Evolutionary conservation across 2,888 invertebrate genomes (phyloP).

Genomic region (Cephonodes hylas): DNA sequence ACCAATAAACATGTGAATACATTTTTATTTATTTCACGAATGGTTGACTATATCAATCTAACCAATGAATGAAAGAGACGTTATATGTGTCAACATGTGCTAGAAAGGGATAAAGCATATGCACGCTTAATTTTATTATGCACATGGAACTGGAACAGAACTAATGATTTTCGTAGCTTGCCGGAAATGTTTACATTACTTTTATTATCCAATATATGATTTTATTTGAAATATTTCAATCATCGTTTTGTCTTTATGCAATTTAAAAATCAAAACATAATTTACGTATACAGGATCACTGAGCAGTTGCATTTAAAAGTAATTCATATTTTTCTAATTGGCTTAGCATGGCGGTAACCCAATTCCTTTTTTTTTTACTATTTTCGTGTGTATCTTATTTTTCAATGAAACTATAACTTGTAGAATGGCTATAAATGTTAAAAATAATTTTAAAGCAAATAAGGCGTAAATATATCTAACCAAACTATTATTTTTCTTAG

Average conservation of each 20-base stretch:
- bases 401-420: not conserved
- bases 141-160: constrained; percentile 27
- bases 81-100: not conserved
- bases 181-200: constrained; percentile 6
- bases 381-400: not conserved
- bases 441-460: not conserved
- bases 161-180: constrained; percentile 33
- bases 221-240: not conserved
- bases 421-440: not conserved
- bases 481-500: constrained; percentile 17
- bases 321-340: not conserved
- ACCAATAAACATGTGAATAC: too few relatives aligned
- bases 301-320: not conserved
- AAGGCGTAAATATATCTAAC: not conserved
- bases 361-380: not conserved
- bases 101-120: not conserved
- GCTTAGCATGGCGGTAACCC: not conserved
- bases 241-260: not conserved
- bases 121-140: not conserved
- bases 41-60: not conserved
- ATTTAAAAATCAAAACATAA: not conserved
- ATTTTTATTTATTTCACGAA: too few relatives aligned
- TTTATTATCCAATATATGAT: not conserved
- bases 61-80: not conserved
- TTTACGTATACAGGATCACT: not conserved